phyloP scores from a whole-genome alignment of 2,797 vertebrate genomes.

The Lutjanus argentimaculatus region DNA sequence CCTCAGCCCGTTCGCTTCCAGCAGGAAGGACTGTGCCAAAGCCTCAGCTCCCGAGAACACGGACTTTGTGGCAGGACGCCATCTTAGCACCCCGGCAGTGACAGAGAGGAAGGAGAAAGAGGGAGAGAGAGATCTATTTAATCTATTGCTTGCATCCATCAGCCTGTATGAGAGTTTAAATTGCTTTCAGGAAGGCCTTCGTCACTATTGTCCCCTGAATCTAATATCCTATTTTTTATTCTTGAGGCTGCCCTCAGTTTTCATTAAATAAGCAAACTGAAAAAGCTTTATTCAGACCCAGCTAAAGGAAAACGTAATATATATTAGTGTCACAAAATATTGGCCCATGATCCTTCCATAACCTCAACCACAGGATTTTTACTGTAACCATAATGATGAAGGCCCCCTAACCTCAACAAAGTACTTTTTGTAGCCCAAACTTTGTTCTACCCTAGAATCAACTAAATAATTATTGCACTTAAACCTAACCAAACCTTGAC shows the following conservation, averaged over 20 bases:
- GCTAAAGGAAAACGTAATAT: neutral
- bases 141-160: slow-evolving; percentile 5
- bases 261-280: neutral
- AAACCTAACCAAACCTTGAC: neutral
- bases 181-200: slow-evolving; percentile 3
- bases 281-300: neutral
- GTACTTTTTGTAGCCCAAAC: too few relatives aligned
- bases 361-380: neutral
- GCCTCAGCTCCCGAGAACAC: slow-evolving; percentile 19
- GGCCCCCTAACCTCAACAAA: neutral
- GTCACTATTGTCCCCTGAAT: neutral
- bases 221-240: neutral
- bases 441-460: neutral
- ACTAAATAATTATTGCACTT: too few relatives aligned
- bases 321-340: neutral
- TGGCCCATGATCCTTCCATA: neutral
- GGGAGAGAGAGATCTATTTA: neutral
- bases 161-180: neutral
- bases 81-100: slow-evolving; percentile 33
- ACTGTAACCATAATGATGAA: neutral
- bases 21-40: slow-evolving; percentile 29
- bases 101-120: neutral
- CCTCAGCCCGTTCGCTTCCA: neutral
- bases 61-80: slow-evolving; percentile 55
- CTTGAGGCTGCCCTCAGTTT: neutral